phyloP scores from a whole-genome alignment of 2,888 invertebrate genomes.

The Dicyrtomina minuta region DNA sequence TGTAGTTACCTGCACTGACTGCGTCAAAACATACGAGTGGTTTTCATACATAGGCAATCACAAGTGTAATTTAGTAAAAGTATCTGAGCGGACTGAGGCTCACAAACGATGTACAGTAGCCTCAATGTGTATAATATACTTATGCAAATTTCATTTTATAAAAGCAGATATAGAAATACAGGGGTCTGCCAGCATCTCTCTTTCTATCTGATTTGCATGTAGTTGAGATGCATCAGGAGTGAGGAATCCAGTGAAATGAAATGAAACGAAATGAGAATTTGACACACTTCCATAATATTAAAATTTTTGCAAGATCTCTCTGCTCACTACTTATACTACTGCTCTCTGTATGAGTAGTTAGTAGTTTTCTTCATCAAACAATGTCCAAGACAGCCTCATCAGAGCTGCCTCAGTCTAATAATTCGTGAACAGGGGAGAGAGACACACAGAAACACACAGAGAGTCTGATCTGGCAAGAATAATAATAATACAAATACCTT shows the following conservation, averaged over 20 bases:
- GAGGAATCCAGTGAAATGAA: no score
- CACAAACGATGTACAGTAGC: background rate
- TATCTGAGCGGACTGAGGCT: no score
- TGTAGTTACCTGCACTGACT: no score
- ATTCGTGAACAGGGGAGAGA: no score
- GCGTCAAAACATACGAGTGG: no score
- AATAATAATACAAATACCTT: no score
- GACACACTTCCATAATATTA: conserved; percentile 37
- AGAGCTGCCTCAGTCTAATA: no score
- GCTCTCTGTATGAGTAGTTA: background rate
- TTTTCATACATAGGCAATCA: background rate
- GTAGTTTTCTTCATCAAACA: background rate
- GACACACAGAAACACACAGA: background rate
- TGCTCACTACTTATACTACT: background rate
- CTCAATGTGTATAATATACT: background rate
- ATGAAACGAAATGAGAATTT: conserved; percentile 33
- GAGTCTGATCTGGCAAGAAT: no score
- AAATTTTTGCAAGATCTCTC: conserved; percentile 24
- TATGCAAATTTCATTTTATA: background rate
- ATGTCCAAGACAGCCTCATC: no score
- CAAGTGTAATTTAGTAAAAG: no score
- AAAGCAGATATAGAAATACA: no score
- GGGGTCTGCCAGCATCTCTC: conserved; percentile 4
- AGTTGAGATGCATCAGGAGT: conserved; percentile 27
- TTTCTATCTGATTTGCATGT: conserved; percentile 23